Evolutionary conservation across 2,888 invertebrate species (phyloP).

Genomic region (Byasa hedistus): DNA sequence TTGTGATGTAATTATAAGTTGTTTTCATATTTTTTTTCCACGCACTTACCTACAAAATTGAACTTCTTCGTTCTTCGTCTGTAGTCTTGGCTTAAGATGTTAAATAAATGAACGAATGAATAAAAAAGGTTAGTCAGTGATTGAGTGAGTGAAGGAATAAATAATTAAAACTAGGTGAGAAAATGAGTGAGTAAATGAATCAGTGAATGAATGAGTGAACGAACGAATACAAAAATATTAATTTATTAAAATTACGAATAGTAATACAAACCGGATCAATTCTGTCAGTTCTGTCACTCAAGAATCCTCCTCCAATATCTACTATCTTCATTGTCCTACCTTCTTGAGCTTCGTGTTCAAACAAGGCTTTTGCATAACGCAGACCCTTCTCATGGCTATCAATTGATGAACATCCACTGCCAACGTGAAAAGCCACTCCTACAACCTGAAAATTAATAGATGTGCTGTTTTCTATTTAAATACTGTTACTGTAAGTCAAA

Average conservation of each 20-base stretch:
- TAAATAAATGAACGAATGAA: no score
- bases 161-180: not conserved
- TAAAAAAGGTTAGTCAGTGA: no score
- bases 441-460: constrained; percentile 41
- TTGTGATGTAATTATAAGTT: no score
- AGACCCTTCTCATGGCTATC: constrained; percentile 44
- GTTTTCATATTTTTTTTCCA: no score
- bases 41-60: no score
- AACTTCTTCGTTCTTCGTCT: no score
- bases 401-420: constrained; percentile 42
- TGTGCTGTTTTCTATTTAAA: not conserved
- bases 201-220: no score
- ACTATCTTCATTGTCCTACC: constrained; percentile 48
- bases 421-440: constrained; percentile 52
- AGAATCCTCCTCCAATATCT: constrained; percentile 52
- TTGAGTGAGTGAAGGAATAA: no score
- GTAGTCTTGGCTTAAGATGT: no score
- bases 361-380: constrained; percentile 40
- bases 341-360: constrained; percentile 45
- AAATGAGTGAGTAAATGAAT: no score
- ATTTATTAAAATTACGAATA: not conserved
- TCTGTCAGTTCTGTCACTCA: constrained; percentile 39
- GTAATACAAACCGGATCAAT: constrained; percentile 43
- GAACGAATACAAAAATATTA: no score
- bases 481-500: no score